phyloP scores from a whole-genome alignment of 2,888 invertebrate species.

The Hirudinaria manillensis region DNA sequence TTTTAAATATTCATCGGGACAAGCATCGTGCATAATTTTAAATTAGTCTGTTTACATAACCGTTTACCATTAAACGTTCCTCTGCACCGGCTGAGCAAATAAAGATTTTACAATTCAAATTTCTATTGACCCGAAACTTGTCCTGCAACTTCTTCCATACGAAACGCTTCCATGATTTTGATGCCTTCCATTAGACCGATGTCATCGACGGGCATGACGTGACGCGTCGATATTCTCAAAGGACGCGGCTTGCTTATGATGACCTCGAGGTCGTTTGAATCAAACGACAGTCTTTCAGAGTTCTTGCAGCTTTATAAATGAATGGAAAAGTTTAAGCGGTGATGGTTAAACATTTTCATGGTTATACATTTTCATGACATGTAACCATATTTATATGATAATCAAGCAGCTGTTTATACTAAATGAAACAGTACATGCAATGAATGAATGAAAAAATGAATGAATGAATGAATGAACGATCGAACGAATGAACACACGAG shows the following conservation, averaged over 20 bases:
- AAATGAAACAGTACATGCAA: not conserved
- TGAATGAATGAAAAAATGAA: no score
- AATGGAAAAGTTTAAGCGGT: not conserved
- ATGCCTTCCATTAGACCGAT: not conserved
- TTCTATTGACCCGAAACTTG: not conserved
- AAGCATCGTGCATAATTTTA: not conserved
- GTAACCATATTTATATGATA: no score
- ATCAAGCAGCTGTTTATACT: not conserved
- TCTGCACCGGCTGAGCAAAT: no score
- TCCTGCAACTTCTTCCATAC: not conserved
- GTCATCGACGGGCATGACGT: not conserved
- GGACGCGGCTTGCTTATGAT: not conserved
- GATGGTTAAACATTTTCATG: no score
- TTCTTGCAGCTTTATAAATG: not conserved
- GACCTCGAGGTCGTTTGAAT: not conserved
- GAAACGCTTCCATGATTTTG: constrained; percentile 1
- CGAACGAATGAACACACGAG: no score
- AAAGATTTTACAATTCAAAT: no score
- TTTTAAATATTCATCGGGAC: not conserved
- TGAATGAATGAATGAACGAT: no score
- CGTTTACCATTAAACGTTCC: not conserved
- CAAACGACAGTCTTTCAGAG: not conserved
- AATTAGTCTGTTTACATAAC: not conserved
- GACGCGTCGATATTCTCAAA: not conserved
- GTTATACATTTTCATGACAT: no score